Conservation (phyloP, 2,113 vertebrate genomes). For the Cygnus atratus region DNA sequence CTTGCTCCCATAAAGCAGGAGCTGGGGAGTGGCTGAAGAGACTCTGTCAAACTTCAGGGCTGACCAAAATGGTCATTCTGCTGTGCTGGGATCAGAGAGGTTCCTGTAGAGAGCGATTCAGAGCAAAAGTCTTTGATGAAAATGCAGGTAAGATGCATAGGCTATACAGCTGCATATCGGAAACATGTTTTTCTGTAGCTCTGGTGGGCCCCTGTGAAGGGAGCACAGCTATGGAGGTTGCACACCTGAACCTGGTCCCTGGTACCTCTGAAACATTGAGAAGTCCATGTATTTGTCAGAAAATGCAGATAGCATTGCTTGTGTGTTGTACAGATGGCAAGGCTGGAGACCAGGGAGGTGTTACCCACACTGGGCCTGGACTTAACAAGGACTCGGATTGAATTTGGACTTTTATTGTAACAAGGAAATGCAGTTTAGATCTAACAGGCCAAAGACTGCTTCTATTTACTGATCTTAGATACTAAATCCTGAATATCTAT, state of each 20-base stretch:
- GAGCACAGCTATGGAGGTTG: not conserved
- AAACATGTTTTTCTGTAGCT: not conserved
- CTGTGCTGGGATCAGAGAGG: not conserved
- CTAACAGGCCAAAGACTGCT: not conserved
- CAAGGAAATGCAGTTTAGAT: not conserved
- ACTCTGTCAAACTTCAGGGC: not conserved
- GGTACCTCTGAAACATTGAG: not conserved
- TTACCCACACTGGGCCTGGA: not conserved
- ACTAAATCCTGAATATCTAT: constrained; percentile 8
- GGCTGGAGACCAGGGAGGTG: not conserved
- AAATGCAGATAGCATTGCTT: not conserved
- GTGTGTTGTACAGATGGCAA: not conserved
- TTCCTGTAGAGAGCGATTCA: not conserved
- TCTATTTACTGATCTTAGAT: not conserved
- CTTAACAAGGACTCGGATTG: not conserved
- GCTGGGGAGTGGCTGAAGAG: not conserved
- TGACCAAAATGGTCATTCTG: not conserved
- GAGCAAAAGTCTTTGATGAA: not conserved
- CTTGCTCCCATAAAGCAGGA: not conserved
- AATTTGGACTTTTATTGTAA: not conserved
- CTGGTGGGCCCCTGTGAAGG: not conserved
- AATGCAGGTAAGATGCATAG: not conserved
- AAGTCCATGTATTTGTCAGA: not conserved
- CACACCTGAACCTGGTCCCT: not conserved
- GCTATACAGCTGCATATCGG: not conserved